These are phyloP conservation scores for Eulacestoma nigropectus DNA, from an alignment of 2,113 vertebrate species.

Conservation along the genomic window DNA sequence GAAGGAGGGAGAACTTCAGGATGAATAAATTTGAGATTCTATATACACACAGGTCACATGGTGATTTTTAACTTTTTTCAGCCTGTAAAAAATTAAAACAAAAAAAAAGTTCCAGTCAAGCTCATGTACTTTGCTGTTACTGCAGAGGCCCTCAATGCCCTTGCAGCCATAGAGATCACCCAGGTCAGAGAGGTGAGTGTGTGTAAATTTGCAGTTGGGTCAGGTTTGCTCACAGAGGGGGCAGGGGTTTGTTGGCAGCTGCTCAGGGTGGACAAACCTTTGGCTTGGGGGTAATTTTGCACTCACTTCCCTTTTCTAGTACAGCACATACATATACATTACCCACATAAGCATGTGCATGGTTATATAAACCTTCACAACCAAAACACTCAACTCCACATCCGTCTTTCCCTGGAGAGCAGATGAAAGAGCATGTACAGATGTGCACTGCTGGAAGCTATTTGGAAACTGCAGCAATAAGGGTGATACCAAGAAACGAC, in stretches of 20 bases:
- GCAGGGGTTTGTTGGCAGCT: not conserved
- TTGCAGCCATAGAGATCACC: not conserved
- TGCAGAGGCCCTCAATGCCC: not conserved
- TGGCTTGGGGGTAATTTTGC: not conserved
- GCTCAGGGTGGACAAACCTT: not conserved
- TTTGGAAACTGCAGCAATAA: not conserved
- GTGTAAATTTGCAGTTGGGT: not conserved
- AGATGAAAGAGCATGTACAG: conserved; percentile 48
- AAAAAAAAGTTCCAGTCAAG: not conserved
- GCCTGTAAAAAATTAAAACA: not conserved
- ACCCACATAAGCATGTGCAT: not conserved
- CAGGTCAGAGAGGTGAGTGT: not conserved
- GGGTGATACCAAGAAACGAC: not conserved
- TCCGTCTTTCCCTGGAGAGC: not conserved
- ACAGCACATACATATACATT: not conserved
- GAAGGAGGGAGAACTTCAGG: not conserved
- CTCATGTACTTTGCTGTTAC: not conserved
- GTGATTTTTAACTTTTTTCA: not conserved
- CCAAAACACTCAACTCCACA: not conserved
- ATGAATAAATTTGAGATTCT: not conserved
- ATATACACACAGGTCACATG: rapidly evolving
- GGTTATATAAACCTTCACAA: conserved; percentile 4
- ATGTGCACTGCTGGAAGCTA: conserved; percentile 28
- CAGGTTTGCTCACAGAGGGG: not conserved
- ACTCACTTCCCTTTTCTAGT: not conserved